A percentile compares a stretch with the other conserved stretches of the same genome.
Conservation (phyloP, 2,113 vertebrate species). For the Lasiurus cinereus region DNA sequence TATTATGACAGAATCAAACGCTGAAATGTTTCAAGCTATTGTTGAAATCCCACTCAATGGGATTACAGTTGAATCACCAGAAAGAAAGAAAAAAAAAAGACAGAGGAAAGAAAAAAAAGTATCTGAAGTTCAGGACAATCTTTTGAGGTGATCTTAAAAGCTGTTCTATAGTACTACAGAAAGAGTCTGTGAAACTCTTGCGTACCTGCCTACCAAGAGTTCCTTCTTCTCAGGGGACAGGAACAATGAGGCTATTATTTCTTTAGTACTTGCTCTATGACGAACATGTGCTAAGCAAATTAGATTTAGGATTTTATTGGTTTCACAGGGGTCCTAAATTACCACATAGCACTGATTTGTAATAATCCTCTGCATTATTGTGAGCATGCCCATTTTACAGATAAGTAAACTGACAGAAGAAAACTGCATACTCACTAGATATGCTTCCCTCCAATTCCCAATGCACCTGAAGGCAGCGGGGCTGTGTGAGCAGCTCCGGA, state of each 20-base stretch:
- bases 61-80: not conserved
- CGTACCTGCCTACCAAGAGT: not conserved
- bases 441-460: not conserved
- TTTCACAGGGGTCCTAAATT: not conserved
- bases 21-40: not conserved
- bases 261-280: not conserved
- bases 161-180: not conserved
- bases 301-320: not conserved
- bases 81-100: not conserved
- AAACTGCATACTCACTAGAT: not conserved
- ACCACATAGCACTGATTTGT: not conserved
- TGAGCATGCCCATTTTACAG: not conserved
- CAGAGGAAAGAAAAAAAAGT: not conserved
- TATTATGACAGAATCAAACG: not conserved
- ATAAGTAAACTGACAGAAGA: not conserved
- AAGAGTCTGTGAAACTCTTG: not conserved
- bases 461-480: not conserved
- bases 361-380: not conserved
- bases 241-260: not conserved
- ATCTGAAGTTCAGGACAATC: not conserved
- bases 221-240: not conserved
- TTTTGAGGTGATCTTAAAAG: slow-evolving; percentile 14
- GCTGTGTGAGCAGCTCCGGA: not conserved
- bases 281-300: not conserved
- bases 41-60: not conserved